phyloP scores from a whole-genome alignment of 2,797 vertebrate genomes.

The Lepus townsendii region DNA sequence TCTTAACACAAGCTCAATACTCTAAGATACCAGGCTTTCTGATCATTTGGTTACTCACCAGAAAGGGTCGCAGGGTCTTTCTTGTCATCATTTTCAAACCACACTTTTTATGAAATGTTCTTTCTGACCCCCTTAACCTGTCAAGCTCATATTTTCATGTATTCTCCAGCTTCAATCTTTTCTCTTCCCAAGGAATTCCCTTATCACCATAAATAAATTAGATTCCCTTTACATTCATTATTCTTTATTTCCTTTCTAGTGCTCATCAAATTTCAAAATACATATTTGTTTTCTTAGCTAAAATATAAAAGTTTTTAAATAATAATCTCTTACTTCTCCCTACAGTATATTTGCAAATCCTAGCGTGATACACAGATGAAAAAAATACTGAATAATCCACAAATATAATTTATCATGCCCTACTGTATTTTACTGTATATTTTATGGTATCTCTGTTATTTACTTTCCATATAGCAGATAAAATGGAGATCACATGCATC shows the following conservation, averaged over 20 bases:
- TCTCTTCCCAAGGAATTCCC: background rate
- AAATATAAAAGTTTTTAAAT: background rate
- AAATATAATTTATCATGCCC: background rate
- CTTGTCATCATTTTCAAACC: background rate
- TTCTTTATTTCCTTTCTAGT: background rate
- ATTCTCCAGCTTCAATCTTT: background rate
- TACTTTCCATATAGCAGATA: background rate
- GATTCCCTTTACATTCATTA: background rate
- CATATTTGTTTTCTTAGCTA: background rate
- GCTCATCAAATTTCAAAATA: background rate
- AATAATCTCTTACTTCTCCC: background rate
- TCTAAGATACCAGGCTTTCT: background rate
- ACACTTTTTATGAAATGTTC: background rate
- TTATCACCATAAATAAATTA: background rate
- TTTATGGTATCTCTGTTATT: background rate
- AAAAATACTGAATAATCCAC: background rate
- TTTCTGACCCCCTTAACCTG: background rate
- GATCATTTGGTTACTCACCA: background rate
- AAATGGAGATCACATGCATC: background rate
- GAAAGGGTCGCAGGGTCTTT: background rate
- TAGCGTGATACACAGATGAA: accelerated
- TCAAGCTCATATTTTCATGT: background rate
- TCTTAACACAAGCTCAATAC: background rate
- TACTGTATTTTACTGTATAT: background rate
- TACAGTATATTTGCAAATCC: background rate